phyloP scores from a whole-genome alignment of 2,113 vertebrate genomes.

The Microtus montanus region DNA sequence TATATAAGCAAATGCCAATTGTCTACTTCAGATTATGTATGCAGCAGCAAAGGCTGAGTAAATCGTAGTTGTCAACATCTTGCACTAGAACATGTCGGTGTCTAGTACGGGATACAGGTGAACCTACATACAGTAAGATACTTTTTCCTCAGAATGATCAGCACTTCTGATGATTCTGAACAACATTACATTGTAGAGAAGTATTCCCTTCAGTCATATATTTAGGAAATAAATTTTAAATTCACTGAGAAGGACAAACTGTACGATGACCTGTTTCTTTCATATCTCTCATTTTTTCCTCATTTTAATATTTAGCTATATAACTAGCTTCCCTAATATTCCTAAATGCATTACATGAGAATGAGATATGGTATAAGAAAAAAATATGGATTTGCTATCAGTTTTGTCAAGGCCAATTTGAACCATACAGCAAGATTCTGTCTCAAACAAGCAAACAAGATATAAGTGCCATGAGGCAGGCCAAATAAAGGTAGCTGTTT shows the following conservation, averaged over 20 bases:
- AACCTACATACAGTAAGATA: too few relatives aligned
- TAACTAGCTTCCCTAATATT: background rate
- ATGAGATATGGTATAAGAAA: background rate
- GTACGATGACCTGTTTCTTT: background rate
- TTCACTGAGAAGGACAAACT: background rate
- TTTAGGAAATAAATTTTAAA: background rate
- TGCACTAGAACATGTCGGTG: too few relatives aligned
- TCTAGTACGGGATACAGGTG: too few relatives aligned
- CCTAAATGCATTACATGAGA: background rate
- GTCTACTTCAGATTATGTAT: too few relatives aligned
- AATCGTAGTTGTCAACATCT: too few relatives aligned
- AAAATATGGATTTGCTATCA: background rate
- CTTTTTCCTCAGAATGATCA: too few relatives aligned
- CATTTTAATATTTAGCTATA: background rate
- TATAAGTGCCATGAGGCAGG: background rate
- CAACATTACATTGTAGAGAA: too few relatives aligned
- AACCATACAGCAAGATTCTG: background rate
- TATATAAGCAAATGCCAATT: too few relatives aligned
- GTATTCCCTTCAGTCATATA: background rate
- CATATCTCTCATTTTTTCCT: background rate
- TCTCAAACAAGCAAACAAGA: background rate
- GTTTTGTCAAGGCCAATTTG: too few relatives aligned
- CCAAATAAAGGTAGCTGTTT: background rate
- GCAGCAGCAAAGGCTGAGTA: too few relatives aligned
- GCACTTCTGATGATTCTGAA: too few relatives aligned